Evolutionary conservation across 2,113 vertebrate genomes (phyloP).

Genomic region (Picathartes gymnocephalus): DNA sequence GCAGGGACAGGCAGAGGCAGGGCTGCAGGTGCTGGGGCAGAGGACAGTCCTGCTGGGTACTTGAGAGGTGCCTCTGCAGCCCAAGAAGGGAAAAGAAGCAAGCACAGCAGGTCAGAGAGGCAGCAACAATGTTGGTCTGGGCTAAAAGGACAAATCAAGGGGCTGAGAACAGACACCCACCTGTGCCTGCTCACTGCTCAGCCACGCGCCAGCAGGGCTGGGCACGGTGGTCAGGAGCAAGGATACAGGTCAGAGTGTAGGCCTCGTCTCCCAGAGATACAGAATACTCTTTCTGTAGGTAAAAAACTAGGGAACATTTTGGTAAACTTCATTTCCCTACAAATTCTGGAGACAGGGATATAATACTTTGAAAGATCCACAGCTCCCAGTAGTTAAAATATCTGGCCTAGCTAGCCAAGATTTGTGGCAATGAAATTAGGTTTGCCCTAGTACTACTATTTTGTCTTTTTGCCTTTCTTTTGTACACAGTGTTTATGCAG

Average conservation of each 20-base stretch:
- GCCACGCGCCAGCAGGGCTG: rapidly evolving
- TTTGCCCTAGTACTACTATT: neutral
- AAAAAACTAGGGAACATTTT: neutral
- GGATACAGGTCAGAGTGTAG: rapidly evolving
- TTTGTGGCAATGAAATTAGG: neutral
- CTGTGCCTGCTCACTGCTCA: rapidly evolving
- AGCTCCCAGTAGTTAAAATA: neutral
- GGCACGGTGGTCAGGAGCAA: rapidly evolving
- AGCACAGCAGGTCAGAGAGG: neutral
- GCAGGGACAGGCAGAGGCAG: rapidly evolving
- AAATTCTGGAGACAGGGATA: neutral
- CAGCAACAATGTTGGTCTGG: rapidly evolving
- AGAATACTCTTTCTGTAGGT: neutral
- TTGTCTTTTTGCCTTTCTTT: neutral
- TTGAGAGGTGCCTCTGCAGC: rapidly evolving
- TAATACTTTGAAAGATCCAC: neutral
- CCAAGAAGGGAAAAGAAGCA: neutral
- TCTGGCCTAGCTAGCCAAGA: neutral
- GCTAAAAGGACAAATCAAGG: neutral
- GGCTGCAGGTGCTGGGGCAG: neutral
- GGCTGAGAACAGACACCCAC: neutral
- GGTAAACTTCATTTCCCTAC: neutral
- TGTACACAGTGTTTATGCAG: neutral
- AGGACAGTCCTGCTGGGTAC: neutral
- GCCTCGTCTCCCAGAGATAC: neutral